phyloP scores from a whole-genome alignment of 2,888 invertebrate species.

The Caradrina kadenii region DNA sequence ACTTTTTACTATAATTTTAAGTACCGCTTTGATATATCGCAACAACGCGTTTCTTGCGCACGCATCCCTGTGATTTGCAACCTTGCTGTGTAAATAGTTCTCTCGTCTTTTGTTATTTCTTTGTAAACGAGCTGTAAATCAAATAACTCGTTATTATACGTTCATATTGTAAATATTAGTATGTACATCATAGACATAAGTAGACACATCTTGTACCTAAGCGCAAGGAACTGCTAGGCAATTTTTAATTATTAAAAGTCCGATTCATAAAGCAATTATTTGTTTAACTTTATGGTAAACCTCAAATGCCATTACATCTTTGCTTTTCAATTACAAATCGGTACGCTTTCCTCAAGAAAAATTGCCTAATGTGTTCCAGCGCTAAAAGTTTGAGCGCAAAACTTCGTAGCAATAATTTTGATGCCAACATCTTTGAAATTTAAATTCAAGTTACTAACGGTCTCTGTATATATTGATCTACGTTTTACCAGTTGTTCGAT shows the following conservation, averaged over 20 bases:
- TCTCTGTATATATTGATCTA: slow-evolving; percentile 85
- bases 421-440: slow-evolving; percentile 87
- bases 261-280: slow-evolving; percentile 1
- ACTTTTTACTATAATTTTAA: slow-evolving; percentile 66
- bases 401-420: slow-evolving; percentile 88
- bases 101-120: slow-evolving; percentile 89
- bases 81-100: slow-evolving; percentile 87
- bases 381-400: slow-evolving; percentile 78
- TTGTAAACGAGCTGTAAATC: slow-evolving; percentile 78
- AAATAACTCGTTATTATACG: slow-evolving; percentile 82
- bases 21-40: slow-evolving; percentile 63
- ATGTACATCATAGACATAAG: slow-evolving; percentile 81
- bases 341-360: slow-evolving; percentile 40
- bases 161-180: slow-evolving; percentile 88
- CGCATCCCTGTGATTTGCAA: slow-evolving; percentile 88
- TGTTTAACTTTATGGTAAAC: background rate
- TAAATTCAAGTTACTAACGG: slow-evolving; percentile 79
- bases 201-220: slow-evolving; percentile 89
- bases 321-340: slow-evolving; percentile 35
- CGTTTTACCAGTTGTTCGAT: slow-evolving; percentile 78
- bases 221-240: slow-evolving; percentile 36
- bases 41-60: slow-evolving; percentile 76
- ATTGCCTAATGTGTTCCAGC: slow-evolving; percentile 37
- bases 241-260: slow-evolving; percentile 5
- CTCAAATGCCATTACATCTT: slow-evolving; percentile 1